phyloP scores from a whole-genome alignment of 2,113 vertebrate species.

The Phyllopteryx taeniolatus region DNA sequence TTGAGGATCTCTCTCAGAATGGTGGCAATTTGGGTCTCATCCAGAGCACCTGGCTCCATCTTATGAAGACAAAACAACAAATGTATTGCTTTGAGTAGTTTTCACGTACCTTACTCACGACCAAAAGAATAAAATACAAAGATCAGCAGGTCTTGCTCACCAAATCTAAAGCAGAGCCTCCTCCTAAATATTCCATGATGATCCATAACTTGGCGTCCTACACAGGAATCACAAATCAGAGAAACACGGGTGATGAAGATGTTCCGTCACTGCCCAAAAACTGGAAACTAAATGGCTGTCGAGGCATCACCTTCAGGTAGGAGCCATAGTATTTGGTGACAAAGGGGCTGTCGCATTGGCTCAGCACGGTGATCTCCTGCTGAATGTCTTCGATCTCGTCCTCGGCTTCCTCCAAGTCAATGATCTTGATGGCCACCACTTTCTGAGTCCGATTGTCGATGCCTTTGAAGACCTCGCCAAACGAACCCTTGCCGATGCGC shows the following conservation, averaged over 20 bases:
- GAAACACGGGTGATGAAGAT: neutral
- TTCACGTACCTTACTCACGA: no score
- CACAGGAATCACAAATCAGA: conserved; percentile 7
- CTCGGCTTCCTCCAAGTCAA: conserved; percentile 97
- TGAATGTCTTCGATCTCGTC: conserved; percentile 99
- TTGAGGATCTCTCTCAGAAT: conserved; percentile 78
- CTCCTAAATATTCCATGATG: conserved; percentile 95
- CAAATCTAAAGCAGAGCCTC: conserved; percentile 91
- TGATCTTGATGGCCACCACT: conserved; percentile 98
- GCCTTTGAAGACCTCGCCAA: conserved; percentile 98
- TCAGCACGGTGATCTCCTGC: conserved; percentile 97
- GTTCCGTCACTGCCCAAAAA: neutral
- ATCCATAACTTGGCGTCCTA: conserved; percentile 97
- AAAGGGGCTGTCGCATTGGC: conserved; percentile 97
- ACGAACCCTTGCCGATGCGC: conserved; percentile 96
- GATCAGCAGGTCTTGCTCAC: conserved; percentile 70
- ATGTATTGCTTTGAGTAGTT: no score
- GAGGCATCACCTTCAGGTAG: conserved; percentile 87
- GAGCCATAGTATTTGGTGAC: conserved; percentile 98
- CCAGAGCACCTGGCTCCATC: conserved; percentile 76
- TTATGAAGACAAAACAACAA: conserved; percentile 18
- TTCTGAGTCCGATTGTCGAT: conserved; percentile 98
- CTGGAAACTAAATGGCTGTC: neutral
- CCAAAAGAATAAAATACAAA: neutral
- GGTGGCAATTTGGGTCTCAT: conserved; percentile 77